Percentiles rank a stretch among this genome's conserved stretches.
Conservation (phyloP, 2,797 vertebrate species). For the Pogoniulus pusillus region DNA sequence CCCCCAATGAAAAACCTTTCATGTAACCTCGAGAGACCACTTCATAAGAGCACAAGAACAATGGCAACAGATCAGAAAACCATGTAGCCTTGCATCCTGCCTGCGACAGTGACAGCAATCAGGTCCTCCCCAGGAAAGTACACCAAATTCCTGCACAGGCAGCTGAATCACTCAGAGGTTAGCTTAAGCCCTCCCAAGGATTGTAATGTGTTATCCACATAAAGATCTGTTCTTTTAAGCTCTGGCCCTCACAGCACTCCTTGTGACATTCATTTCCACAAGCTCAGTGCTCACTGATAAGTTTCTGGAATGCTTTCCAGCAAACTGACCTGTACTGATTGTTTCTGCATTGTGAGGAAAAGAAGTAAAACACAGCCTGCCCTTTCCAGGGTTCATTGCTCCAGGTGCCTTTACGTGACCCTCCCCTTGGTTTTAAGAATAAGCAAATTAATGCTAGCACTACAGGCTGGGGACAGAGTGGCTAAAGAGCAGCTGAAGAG, state of each 20-base stretch:
- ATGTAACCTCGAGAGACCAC: not conserved
- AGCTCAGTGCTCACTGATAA: not conserved
- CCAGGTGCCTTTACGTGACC: not conserved
- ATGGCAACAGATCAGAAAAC: conserved; percentile 11
- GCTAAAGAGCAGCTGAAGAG: too few relatives aligned
- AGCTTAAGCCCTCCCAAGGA: not conserved
- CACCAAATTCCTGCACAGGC: not conserved
- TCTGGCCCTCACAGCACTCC: not conserved
- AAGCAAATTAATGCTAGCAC: too few relatives aligned
- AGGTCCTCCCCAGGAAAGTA: not conserved
- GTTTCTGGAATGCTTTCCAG: not conserved
- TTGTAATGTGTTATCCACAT: not conserved
- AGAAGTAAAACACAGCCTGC: not conserved
- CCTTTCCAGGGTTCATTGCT: not conserved
- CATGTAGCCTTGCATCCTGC: not conserved
- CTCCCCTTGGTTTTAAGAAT: not conserved
- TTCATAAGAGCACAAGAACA: conserved; percentile 1
- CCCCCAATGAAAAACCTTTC: not conserved
- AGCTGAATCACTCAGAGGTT: not conserved
- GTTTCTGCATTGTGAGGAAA: not conserved
- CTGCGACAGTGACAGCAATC: conserved; percentile 17
- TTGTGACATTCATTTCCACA: not conserved
- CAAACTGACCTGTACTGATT: not conserved
- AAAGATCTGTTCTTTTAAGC: not conserved
- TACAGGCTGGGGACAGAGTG: too few relatives aligned